Base-by-base conservation (phyloP, 2,797 vertebrate genomes). In the Numenius phaeopus region DNA sequence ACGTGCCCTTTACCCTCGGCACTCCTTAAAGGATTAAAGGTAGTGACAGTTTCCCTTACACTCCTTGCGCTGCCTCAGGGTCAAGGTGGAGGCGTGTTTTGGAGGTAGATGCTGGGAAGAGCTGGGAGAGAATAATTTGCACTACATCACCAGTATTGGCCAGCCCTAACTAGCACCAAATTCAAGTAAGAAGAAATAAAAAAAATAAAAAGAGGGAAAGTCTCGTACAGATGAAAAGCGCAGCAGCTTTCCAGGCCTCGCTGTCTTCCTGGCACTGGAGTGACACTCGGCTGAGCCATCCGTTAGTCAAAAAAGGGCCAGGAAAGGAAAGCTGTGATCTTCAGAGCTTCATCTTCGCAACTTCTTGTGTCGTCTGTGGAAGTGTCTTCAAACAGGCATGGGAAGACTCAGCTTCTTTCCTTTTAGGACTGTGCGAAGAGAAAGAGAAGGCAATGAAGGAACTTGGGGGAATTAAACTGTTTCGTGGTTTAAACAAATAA, bases 321-420 rank as follows among this genome's bases (percentile, higher is more conserved):
- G 90, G 73, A 71, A 46, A 71, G 69, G 57, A 92, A 77, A 89
- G 70, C 76, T 94, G 76, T 30, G 49, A 44, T 87, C 44, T 50
- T 62, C 24, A 80, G 70, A 80, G 32, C 80, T 65, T 73, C 12
- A 0, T 71, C 84, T 64, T 76, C 3, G 5, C 46, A 13, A 32
- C 40, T 81, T 22, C 78, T 87, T 87, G 29, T 0, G 0, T 58
- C 37, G 6, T 42, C 58, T 52, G 18, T 49, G 80, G 57, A 32
- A 37, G 9, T 5, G 12, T 90, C 70, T 77, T 98, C 98, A 99
- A 52, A 99, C 97, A 14, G 98, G 98, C 98, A 99, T 96, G 37
- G 98, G 98, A 57, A 99, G 98, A 57, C 98, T 98, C 87, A 99
- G 73, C 94, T 98, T 98, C 97, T 98, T 99, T 81, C 98, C 98